Evolutionary conservation across 2,797 vertebrate species (phyloP).

Genomic region (Acanthurus tractus): DNA sequence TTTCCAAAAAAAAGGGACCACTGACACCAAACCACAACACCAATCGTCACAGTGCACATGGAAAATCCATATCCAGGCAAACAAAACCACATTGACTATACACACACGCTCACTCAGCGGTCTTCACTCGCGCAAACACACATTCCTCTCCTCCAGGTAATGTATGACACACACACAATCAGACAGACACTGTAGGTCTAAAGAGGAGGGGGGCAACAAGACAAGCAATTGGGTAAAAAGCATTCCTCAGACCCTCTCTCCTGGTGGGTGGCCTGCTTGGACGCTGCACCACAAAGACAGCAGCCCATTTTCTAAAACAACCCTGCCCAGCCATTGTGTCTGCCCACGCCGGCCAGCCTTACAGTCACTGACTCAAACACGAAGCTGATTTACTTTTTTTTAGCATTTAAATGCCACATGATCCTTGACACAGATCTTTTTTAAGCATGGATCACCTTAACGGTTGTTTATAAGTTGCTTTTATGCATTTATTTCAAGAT

Average conservation of each 20-base stretch:
- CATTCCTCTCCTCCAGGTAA: conserved; percentile 37
- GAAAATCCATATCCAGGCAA: conserved; percentile 40
- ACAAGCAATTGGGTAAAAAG: conserved; percentile 80
- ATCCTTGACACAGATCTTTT: conserved; percentile 19
- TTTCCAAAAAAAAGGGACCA: not conserved
- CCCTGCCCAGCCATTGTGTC: conserved; percentile 44
- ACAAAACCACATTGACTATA: conserved; percentile 22
- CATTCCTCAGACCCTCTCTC: conserved; percentile 78
- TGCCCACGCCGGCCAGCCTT: conserved; percentile 10
- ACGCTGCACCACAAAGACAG: conserved; percentile 32
- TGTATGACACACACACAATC: conserved; percentile 24
- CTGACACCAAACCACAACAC: conserved; percentile 33
- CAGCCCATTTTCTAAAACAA: conserved; percentile 16
- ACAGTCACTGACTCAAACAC: conserved; percentile 31
- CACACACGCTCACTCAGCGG: not conserved
- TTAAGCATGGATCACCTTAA: not conserved
- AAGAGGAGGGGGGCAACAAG: conserved; percentile 23
- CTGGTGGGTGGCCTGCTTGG: conserved; percentile 79
- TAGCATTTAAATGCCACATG: conserved; percentile 32
- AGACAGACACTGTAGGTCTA: conserved; percentile 43
- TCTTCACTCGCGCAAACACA: conserved; percentile 16
- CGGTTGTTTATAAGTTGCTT: not conserved
- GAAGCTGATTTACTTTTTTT: conserved; percentile 9
- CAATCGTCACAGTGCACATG: conserved; percentile 41
- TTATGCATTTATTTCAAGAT: not conserved